These are phyloP conservation scores for Drosophila murphyi DNA, from an alignment of 1,140 invertebrate species.

Conservation along the genomic window DNA sequence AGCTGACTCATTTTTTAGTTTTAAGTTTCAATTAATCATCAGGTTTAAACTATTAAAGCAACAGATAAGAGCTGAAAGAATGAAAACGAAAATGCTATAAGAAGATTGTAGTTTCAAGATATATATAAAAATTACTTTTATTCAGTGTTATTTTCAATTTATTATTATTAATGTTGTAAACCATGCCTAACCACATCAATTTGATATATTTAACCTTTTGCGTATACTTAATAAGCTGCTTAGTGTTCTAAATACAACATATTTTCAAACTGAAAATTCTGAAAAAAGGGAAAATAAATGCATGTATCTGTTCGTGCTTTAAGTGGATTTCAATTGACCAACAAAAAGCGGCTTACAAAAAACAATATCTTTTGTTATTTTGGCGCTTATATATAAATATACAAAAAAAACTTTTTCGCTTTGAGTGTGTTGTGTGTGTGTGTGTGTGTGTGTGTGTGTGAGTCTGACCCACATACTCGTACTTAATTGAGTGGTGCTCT, in stretches of 20 bases:
- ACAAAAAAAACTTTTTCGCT: neutral
- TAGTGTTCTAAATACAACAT: neutral
- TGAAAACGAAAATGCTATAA: no score
- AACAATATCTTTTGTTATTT: constrained; percentile 3
- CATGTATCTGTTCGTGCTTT: neutral
- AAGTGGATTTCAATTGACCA: constrained; percentile 14
- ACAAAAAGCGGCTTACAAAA: constrained; percentile 8
- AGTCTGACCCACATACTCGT: constrained; percentile 30
- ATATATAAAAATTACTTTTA: no score
- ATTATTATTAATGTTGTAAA: no score
- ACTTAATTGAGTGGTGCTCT: constrained; percentile 67
- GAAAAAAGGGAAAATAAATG: neutral
- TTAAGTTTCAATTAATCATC: constrained; percentile 1
- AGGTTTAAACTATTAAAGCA: no score
- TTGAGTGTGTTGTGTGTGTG: neutral
- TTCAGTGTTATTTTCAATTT: no score
- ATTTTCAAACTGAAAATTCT: neutral
- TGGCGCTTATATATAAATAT: neutral
- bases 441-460: neutral
- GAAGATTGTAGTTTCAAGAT: no score
- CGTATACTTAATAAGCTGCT: neutral
- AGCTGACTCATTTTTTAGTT: constrained; percentile 8
- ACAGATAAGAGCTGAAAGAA: no score
- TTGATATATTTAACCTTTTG: neutral
- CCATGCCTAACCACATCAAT: no score